Evolutionary conservation across 2,888 invertebrate genomes (phyloP), one percentile per base, ranked within the genome.

Genomic region (Brachypalpus laphriformis): DNA sequence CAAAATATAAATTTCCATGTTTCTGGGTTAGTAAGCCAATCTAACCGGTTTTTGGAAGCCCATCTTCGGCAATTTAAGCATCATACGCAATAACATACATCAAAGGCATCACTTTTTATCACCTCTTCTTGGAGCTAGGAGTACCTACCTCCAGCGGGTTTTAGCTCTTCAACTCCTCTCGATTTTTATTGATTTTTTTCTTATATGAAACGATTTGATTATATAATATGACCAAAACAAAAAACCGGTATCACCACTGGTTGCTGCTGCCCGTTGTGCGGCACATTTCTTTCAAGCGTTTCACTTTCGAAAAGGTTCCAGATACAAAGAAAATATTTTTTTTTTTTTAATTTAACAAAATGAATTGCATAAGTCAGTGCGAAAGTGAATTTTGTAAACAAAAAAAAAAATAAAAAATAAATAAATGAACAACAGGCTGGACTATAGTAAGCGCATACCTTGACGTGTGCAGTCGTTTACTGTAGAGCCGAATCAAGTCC

Each of bases 11-110:
- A 49, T 37, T 56, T 61, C 28, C 54, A 49, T 59, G 42, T 83
- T 83, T 83, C 80, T 83, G 83, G 83, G 83, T 83, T 83, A 83
- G 80, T 83, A 70, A 83, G 80, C 74, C 83, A 83, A 65, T 63
- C 28, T n/a, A 31, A 83, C 80, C 51, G 68, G 83, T 83, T 83
- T 68, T 71, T 45, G 42, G 40, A 16, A 72, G 25, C 59, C 78
- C 72, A 74, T 80, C 83, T 68, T 80, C 47, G 70, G 63, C 11
- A 45, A 34, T 14, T 63, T 49, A 18, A 34, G 40, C 5, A n/a
- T 11, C 54, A 14, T 70, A 70, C 77, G 77, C 70, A 78, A 78
- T 61, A 54, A 16, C 68, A 42, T 42, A 11, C 47, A 49, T 31
- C 65, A 42, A 20, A 22, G 47, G 28, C 49, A 31, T 51, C 40